Evolutionary conservation across 2,797 vertebrate genomes (phyloP), one percentile per base, ranked within the genome.

Genomic region (Sebastiscus tertius): DNA sequence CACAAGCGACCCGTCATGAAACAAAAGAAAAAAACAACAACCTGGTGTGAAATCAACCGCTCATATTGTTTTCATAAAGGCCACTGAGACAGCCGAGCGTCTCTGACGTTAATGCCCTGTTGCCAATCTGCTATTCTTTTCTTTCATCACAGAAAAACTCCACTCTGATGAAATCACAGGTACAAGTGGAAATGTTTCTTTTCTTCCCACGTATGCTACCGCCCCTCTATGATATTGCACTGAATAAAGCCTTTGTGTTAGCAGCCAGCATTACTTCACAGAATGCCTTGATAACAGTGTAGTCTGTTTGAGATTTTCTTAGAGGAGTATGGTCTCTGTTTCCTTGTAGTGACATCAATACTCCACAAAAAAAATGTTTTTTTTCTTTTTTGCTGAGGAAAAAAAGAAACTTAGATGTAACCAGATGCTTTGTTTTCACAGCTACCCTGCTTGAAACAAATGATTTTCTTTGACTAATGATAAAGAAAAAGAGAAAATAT

Each of bases 31-130:
- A 7, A 26, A 62, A 29, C 13, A n/a, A 31, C 42, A n/a, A 31
- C 55, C 88, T 80, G 78, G 72, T 64, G 75, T 78, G 36, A 73
- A 80, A 82, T 88, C 79, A 87, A 78, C 72, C n/a, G 69, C 80
- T 92, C 55, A 14, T 84, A 61, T 85, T 85, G 80, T 89, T 90
- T 89, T 89, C 39, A 72, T 87, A 91, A 96, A 96, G 95, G 95
- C 95, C 95, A 96, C 95, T 93, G 92, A 90, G 86, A 90, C 88
- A 89, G 91, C 90, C 74, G 27, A 81, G 86, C 88, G 75, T 80
- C 85, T 84, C 87, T 87, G 69, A 87, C 49, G 4, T 72, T 89
- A 92, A 93, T 93, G 93, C 93, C 92, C 92, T 77, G 83, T 76
- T 77, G 72, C 79, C 80, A 73, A 71, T 84, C 79, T 82, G 27